Base-by-base conservation (phyloP, 2,113 vertebrate genomes). In the Saiga tatarica region DNA sequence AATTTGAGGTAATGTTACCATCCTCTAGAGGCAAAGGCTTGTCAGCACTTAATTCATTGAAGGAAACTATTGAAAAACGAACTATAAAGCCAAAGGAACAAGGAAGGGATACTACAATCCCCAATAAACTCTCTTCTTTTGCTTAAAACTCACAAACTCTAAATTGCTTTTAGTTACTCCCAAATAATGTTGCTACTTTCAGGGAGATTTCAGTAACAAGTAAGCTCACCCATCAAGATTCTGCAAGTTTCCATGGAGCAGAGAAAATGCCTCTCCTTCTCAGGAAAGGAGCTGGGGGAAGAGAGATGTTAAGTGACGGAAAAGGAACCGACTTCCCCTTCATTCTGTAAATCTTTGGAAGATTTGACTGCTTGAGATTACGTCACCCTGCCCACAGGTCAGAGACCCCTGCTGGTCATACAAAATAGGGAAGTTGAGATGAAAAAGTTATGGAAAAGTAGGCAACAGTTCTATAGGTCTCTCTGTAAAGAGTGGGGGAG, bases 1-100 rank as follows among this genome's bases (percentile, higher is more conserved):
- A 96, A 96, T 91, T 91, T 93, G 91, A 93, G 93, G 96, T 85
- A 90, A 95, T 94, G 67, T 39, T 88, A 90, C 71, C 19, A 50
- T 71, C 55, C 95, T 81, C 57, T 55, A 33, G 57, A 59, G 96
- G 33, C 23, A 83, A 89, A 87, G 60, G 8, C 79, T 90, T 97
- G 93, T 97, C 87, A 97, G 89, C 87, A 96, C 95, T 96, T 95
- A 94, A 95, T 97, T 89, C 53, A 87, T 60, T 96, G 89, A 92
- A 52, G 89, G 87, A 96, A 94, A 97, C 23, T 79, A 36, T 88
- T 96, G 91, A 53, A 93, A 94, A 96, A 93, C 10, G 55, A 97
- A 97, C 30, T 50, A 19, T 45, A 26, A 79, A 91, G 85, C 45
- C 91, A 87, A 83, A 94, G 57, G 25, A 96, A 82, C 62, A 78